phyloP scores from a whole-genome alignment of 2,113 vertebrate genomes.

The Poecile atricapillus region DNA sequence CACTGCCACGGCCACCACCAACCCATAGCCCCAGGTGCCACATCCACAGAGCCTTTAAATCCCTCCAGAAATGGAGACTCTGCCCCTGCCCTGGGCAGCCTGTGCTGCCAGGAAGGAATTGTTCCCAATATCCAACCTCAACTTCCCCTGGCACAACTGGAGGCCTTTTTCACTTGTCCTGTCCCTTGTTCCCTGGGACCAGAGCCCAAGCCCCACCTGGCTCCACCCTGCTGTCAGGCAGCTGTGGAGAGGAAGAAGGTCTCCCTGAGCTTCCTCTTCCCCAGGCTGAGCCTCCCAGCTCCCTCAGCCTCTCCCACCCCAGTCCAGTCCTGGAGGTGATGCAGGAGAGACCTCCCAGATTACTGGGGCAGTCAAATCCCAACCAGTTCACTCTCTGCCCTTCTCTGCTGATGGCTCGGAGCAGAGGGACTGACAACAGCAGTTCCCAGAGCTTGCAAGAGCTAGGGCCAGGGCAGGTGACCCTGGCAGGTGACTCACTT shows the following conservation, averaged over 20 bases:
- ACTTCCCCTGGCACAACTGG: not conserved
- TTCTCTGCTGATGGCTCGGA: fast-evolving
- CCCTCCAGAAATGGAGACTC: too few relatives aligned
- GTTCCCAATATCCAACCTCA: not conserved
- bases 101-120: not conserved
- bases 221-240: not conserved
- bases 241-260: not conserved
- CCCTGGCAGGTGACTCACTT: slow-evolving; percentile 16
- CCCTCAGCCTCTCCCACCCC: not conserved
- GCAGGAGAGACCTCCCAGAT: not conserved
- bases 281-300: not conserved
- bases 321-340: fast-evolving
- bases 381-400: not conserved
- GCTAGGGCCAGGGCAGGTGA: not conserved
- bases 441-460: not conserved
- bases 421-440: not conserved
- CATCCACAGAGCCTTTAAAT: not conserved
- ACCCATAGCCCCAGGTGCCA: not conserved
- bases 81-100: not conserved
- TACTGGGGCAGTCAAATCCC: not conserved
- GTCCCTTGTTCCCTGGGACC: not conserved
- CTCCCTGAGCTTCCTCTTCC: not conserved
- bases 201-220: not conserved
- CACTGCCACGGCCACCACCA: not conserved
- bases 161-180: not conserved